phyloP scores from a whole-genome alignment of 2,797 vertebrate species.

The Bradypodion ventrale region DNA sequence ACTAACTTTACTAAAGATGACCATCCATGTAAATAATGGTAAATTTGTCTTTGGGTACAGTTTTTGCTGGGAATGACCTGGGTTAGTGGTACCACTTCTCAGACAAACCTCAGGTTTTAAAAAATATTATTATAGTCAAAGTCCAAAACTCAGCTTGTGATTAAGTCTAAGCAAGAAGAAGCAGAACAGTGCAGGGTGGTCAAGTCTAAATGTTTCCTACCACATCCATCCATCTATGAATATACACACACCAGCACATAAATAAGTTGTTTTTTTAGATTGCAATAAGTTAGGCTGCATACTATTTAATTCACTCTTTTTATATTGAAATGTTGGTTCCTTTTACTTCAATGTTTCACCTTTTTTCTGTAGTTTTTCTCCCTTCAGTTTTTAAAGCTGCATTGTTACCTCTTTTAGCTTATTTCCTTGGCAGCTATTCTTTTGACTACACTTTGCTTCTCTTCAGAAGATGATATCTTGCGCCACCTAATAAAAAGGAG shows the following conservation, averaged over 20 bases:
- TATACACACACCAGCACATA: no score
- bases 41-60: not conserved
- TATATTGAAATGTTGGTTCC: not conserved
- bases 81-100: not conserved
- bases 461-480: conserved; percentile 14
- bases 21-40: not conserved
- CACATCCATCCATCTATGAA: no score
- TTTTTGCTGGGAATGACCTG: not conserved
- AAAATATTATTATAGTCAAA: no score
- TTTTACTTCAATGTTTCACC: not conserved
- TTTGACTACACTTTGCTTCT: conserved; percentile 20
- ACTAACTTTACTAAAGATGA: not conserved
- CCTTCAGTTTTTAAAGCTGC: not conserved
- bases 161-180: not conserved
- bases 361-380: conserved; percentile 3
- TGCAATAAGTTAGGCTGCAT: not conserved
- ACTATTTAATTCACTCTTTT: not conserved
- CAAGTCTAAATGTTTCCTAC: not conserved
- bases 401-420: not conserved
- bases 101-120: not conserved
- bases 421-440: conserved; percentile 3
- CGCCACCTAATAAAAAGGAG: conserved; percentile 35
- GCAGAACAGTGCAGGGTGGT: not conserved
- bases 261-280: not conserved
- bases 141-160: not conserved